phyloP scores from a whole-genome alignment of 2,888 invertebrate species.

The Cepaea hortensis region DNA sequence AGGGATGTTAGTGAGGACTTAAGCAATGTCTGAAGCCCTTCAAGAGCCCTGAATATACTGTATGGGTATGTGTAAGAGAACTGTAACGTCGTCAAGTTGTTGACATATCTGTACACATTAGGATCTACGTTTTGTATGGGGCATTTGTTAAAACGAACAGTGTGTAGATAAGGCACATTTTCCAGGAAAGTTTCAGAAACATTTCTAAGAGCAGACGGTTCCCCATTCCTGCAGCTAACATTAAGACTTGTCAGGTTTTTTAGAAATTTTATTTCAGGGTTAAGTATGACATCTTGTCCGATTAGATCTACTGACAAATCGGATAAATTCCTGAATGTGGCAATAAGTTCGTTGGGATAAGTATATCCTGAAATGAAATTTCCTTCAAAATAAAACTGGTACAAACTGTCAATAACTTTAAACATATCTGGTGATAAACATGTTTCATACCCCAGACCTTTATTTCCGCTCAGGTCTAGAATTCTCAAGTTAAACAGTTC shows the following conservation, averaged over 20 bases:
- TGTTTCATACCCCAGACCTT: not conserved
- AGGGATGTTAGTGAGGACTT: not conserved
- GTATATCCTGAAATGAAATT: not conserved
- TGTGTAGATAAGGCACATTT: not conserved
- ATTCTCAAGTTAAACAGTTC: not conserved
- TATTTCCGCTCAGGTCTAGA: not conserved
- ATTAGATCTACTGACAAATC: not conserved
- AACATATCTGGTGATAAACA: not conserved
- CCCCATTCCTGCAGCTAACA: too few species aligned
- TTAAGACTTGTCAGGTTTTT: not conserved
- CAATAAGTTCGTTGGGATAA: not conserved
- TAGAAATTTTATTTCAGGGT: not conserved
- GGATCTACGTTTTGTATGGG: not conserved
- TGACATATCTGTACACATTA: not conserved
- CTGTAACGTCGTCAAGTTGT: not conserved
- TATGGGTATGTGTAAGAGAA: not conserved
- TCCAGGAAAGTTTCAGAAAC: not conserved
- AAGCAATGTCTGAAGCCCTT: not conserved
- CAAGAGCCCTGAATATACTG: not conserved
- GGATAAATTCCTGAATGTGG: not conserved
- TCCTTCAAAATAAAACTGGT: not conserved
- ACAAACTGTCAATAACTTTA: not conserved
- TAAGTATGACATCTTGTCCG: not conserved
- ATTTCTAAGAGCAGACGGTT: not conserved
- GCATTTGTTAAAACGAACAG: not conserved